Evolutionary conservation across 2,113 vertebrate genomes (phyloP).

Genomic region (Syngnathus scovelli): DNA sequence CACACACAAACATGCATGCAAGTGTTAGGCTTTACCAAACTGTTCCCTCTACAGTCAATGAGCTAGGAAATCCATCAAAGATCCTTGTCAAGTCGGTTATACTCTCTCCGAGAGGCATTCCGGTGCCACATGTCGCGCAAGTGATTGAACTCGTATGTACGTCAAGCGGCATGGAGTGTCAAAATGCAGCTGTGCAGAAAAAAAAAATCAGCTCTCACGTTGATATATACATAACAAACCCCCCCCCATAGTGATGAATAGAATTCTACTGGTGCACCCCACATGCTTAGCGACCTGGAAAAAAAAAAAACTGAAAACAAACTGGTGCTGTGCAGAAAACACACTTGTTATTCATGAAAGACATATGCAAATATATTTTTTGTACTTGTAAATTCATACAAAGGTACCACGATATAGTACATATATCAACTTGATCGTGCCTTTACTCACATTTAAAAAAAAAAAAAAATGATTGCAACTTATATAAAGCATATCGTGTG

Average conservation of each 20-base stretch:
- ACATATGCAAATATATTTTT: background rate
- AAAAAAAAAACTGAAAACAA: conserved; percentile 23
- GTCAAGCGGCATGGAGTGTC: conserved; percentile 36
- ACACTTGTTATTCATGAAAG: background rate
- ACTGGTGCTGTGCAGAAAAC: background rate
- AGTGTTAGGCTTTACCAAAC: conserved; percentile 23
- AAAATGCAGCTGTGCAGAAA: conserved; percentile 30
- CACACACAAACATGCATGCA: no score
- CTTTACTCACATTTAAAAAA: background rate
- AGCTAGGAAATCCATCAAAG: conserved; percentile 31
- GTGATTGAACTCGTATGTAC: conserved; percentile 65
- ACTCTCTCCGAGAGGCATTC: conserved; percentile 31
- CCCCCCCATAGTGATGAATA: conserved; percentile 44
- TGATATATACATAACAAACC: conserved; percentile 68
- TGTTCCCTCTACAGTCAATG: conserved; percentile 18
- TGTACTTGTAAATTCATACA: background rate
- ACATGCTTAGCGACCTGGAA: background rate
- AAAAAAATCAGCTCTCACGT: conserved; percentile 43
- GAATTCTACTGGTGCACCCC: conserved; percentile 12
- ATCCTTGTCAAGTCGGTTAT: conserved; percentile 44
- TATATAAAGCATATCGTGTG: background rate
- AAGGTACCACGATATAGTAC: background rate
- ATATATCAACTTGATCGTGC: background rate
- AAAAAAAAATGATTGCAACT: background rate
- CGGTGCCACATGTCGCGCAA: conserved; percentile 39